Evolutionary conservation across 2,888 invertebrate species (phyloP).

Genomic region (Anthrax anthrax): DNA sequence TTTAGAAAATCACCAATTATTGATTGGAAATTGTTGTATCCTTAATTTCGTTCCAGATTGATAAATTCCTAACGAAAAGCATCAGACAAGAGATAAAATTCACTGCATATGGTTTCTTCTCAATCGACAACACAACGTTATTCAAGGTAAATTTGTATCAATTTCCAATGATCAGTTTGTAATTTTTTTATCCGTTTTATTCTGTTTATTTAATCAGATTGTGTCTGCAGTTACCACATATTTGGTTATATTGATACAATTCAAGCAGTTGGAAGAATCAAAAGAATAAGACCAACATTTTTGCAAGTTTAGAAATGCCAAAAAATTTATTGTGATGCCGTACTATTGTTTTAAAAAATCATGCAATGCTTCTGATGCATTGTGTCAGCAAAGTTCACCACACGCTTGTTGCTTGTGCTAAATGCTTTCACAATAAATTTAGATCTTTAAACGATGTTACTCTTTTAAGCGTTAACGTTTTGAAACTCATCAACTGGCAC

Average conservation of each 20-base stretch:
- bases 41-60: constrained; percentile 19
- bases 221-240: constrained; percentile 33
- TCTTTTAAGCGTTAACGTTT: no score
- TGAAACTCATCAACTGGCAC: no score
- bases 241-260: constrained; percentile 31
- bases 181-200: neutral
- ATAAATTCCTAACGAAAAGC: constrained; percentile 32
- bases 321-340: neutral
- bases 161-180: neutral
- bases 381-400: no score
- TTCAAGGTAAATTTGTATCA: constrained; percentile 23
- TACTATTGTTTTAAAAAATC: no score
- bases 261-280: constrained; percentile 28
- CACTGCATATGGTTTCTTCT: constrained; percentile 32
- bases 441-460: no score
- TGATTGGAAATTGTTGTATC: no score
- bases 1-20: no score
- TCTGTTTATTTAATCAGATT: constrained; percentile 17
- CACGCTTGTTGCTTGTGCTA: no score
- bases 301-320: constrained; percentile 23
- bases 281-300: no score
- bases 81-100: constrained; percentile 30
- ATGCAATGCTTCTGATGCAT: no score
- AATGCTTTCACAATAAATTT: no score
- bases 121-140: constrained; percentile 29